phyloP scores from a whole-genome alignment of 1,140 invertebrate genomes.

The Muscidifurax raptorellus region DNA sequence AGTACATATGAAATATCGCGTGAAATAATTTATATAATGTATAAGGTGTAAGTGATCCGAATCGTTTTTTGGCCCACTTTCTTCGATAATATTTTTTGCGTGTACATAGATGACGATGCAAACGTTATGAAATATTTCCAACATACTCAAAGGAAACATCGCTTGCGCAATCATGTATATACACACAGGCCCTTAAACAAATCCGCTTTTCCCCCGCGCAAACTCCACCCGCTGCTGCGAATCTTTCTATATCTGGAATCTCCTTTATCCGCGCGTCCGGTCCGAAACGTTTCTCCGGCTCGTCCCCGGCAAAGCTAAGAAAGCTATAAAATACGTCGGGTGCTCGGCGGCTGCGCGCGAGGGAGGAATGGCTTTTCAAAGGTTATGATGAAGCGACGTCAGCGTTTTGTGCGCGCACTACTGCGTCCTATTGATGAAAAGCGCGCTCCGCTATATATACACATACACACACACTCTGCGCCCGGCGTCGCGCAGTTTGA shows the following conservation, averaged over 20 bases:
- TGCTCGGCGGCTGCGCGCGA: no score
- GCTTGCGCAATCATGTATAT: no score
- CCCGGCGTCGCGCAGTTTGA: conserved; percentile 11
- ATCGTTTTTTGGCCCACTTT: no score
- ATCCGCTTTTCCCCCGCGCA: background rate
- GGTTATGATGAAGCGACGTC: conserved; percentile 50
- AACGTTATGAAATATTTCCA: no score
- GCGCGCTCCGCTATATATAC: background rate
- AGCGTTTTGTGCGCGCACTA: conserved; percentile 35
- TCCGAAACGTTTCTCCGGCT: conserved; percentile 25
- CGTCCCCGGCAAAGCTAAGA: conserved; percentile 33
- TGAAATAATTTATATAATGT: no score
- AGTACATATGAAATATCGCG: no score
- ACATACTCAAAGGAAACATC: no score
- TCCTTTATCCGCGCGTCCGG: background rate
- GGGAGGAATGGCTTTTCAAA: conserved; percentile 40
- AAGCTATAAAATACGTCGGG: conserved; percentile 35
- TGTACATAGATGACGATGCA: no score
- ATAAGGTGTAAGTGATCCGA: no score
- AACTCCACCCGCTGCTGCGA: background rate
- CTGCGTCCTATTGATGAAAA: conserved; percentile 46
- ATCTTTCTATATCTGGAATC: background rate
- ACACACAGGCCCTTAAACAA: background rate
- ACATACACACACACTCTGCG: no score
- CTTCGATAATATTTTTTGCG: no score